A percentile compares a stretch with the other conserved stretches of the same genome.
Conservation (phyloP, 2,888 invertebrate species). For the Polydrusus pterygomalis region DNA sequence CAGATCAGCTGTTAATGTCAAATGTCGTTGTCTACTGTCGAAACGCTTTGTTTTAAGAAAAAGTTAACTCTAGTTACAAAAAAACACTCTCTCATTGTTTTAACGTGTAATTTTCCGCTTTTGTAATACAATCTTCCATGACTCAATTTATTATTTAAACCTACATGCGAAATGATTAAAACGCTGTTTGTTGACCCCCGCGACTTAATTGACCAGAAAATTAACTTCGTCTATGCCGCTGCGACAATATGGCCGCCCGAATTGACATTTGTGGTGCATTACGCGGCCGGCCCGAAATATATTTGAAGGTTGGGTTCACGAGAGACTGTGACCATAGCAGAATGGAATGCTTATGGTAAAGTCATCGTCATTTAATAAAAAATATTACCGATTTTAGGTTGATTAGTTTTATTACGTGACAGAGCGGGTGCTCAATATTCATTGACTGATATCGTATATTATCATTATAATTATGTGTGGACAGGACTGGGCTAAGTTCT, state of each 20-base stretch:
- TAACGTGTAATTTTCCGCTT: slow-evolving; percentile 7
- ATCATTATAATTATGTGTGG: too few relatives aligned
- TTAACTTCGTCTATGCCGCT: slow-evolving; percentile 9
- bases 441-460: too few relatives aligned
- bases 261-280: slow-evolving; percentile 11
- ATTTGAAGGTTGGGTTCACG: slow-evolving; percentile 5
- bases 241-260: neutral
- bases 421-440: too few relatives aligned
- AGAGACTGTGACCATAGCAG: neutral
- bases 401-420: too few relatives aligned
- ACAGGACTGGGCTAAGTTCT: too few relatives aligned
- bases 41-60: too few relatives aligned
- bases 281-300: slow-evolving; percentile 13
- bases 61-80: too few relatives aligned
- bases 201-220: slow-evolving; percentile 20
- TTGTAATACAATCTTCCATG: slow-evolving; percentile 5
- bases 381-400: too few relatives aligned
- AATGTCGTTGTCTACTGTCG: too few relatives aligned
- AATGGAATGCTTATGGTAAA: too few relatives aligned
- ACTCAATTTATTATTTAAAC: slow-evolving; percentile 19
- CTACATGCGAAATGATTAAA: slow-evolving; percentile 14
- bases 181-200: slow-evolving; percentile 24
- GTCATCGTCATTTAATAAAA: too few relatives aligned
- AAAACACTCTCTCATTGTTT: neutral
- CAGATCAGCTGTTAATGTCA: too few relatives aligned